Conservation (phyloP, 2,797 vertebrate species). For the Luscinia luscinia region DNA sequence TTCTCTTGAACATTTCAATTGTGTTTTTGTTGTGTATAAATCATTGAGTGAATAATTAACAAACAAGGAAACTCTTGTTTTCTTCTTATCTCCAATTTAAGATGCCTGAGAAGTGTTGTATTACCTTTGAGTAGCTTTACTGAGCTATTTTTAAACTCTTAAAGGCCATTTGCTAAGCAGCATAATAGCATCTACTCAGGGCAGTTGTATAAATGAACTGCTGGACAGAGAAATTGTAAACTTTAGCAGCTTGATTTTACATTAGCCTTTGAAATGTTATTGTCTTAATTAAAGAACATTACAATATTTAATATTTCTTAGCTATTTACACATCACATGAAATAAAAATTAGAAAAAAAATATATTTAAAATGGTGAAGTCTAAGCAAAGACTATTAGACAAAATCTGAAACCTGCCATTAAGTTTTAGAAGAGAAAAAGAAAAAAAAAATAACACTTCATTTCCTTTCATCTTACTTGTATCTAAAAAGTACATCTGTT, state of each 20-base stretch:
- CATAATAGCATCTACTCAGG: conserved; percentile 83
- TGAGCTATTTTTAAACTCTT: conserved; percentile 78
- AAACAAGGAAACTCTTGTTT: conserved; percentile 55
- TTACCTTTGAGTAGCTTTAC: conserved; percentile 82
- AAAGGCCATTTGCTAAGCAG: conserved; percentile 78
- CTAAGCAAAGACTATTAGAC: conserved; percentile 21
- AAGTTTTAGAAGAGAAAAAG: not conserved
- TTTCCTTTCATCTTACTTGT: conserved; percentile 24
- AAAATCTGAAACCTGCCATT: conserved; percentile 43
- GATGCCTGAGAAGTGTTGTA: conserved; percentile 69
- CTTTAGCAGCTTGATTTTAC: conserved; percentile 80
- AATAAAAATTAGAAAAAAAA: conserved; percentile 54
- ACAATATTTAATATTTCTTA: conserved; percentile 79
- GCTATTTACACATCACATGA: conserved; percentile 69
- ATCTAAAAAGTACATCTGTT: conserved; percentile 19
- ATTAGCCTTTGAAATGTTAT: conserved; percentile 77
- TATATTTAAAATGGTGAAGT: not conserved
- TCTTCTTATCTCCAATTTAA: conserved; percentile 67
- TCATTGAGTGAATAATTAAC: conserved; percentile 59
- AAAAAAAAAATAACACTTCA: not conserved
- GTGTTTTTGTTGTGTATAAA: conserved; percentile 63
- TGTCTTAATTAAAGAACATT: conserved; percentile 77
- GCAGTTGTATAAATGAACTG: conserved; percentile 83
- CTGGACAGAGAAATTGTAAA: conserved; percentile 82
- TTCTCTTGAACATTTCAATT: conserved; percentile 58